phyloP scores from a whole-genome alignment of 2,888 invertebrate species.

The Xylophagus ater region DNA sequence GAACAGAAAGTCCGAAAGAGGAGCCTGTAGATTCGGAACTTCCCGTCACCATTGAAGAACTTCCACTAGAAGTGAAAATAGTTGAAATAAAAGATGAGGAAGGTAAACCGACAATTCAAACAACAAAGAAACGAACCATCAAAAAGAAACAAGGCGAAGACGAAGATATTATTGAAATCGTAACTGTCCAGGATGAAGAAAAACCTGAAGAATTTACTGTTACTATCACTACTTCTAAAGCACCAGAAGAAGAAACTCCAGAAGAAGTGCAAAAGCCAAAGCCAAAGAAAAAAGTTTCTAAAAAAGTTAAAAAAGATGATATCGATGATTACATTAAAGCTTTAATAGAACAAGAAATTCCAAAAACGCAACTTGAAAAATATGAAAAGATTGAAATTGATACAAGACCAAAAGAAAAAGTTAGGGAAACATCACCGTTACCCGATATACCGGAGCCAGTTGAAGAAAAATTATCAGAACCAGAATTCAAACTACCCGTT shows the following conservation, averaged over 20 bases:
- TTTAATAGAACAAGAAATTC: conserved; percentile 34
- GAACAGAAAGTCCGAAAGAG: too few relatives aligned
- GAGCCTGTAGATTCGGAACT: too few relatives aligned
- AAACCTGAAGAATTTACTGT: conserved; percentile 31
- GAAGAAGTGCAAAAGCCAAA: conserved; percentile 29
- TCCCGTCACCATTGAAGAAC: conserved; percentile 26
- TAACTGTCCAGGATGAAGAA: conserved; percentile 31
- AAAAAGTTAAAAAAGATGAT: conserved; percentile 24
- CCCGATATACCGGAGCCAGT: too few relatives aligned
- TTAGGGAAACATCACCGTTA: background rate
- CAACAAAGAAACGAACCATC: conserved; percentile 36
- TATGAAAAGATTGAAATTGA: conserved; percentile 26
- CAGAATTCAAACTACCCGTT: conserved; percentile 15
- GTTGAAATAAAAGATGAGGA: conserved; percentile 36
- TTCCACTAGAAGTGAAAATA: conserved; percentile 37
- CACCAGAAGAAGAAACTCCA: conserved; percentile 19
- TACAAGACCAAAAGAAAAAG: conserved; percentile 32
- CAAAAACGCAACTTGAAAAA: conserved; percentile 28
- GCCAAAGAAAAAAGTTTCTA: conserved; percentile 21
- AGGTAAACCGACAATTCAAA: conserved; percentile 35
- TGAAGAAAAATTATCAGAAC: conserved; percentile 10
- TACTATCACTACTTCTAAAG: conserved; percentile 16
- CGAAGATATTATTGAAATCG: conserved; percentile 35
- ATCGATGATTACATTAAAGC: conserved; percentile 34
- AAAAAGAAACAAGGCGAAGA: conserved; percentile 36